Evolutionary conservation across 2,888 invertebrate species (phyloP).

Genomic region (Dorcus hopei): DNA sequence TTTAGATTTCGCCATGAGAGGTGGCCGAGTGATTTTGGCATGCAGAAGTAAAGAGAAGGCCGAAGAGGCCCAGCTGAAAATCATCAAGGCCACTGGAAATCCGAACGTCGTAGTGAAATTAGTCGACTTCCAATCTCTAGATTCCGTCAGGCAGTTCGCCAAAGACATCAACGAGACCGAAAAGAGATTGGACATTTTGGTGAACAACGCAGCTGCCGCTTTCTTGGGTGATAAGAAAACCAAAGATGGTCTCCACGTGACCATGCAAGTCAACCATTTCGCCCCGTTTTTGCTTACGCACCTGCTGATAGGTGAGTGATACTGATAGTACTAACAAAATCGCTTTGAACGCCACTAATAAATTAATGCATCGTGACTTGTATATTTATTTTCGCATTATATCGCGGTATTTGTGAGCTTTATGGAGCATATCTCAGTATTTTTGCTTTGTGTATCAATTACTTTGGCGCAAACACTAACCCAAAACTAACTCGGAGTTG

Average conservation of each 20-base stretch:
- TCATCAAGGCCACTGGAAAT: slow-evolving; percentile 39
- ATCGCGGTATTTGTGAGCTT: no score
- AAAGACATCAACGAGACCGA: slow-evolving; percentile 54
- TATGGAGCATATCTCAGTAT: no score
- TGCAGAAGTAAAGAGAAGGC: slow-evolving; percentile 44
- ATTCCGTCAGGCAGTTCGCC: slow-evolving; percentile 59
- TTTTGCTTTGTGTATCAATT: no score
- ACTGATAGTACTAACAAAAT: no score
- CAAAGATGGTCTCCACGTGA: slow-evolving; percentile 60
- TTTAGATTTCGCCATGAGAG: slow-evolving; percentile 47
- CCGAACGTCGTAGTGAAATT: slow-evolving; percentile 43
- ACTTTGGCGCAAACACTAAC: slow-evolving; percentile 36
- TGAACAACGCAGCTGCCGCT: slow-evolving; percentile 62
- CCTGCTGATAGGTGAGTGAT: slow-evolving; percentile 53
- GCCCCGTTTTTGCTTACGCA: slow-evolving; percentile 61
- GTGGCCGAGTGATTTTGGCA: slow-evolving; percentile 54
- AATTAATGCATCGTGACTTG: no score
- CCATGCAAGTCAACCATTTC: slow-evolving; percentile 41
- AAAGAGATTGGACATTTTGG: slow-evolving; percentile 57
- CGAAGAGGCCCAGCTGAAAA: slow-evolving; percentile 21
- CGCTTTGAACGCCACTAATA: no score
- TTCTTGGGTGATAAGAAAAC: slow-evolving; percentile 50
- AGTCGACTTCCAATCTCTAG: slow-evolving; percentile 55
- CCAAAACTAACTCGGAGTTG: slow-evolving; percentile 31
- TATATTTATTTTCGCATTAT: no score